Evolutionary conservation across 2,888 invertebrate genomes (phyloP).

Genomic region (Odontothrips loti): DNA sequence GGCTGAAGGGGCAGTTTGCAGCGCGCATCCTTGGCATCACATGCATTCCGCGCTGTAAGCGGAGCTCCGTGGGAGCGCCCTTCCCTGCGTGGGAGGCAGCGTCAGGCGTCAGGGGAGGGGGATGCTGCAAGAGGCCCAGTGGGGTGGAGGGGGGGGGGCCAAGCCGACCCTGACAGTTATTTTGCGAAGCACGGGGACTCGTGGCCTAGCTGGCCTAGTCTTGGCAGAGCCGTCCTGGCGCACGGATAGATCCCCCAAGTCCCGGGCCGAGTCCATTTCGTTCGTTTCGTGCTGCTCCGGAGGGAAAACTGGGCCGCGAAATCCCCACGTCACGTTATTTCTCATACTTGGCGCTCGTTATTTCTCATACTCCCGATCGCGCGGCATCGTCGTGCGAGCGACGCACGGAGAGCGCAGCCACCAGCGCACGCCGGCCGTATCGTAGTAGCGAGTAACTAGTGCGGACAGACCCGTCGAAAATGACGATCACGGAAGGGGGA

Average conservation of each 20-base stretch:
- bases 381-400: not conserved
- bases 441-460: too few relatives aligned
- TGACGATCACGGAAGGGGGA: not conserved
- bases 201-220: constrained; percentile 16
- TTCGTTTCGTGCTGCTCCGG: not conserved
- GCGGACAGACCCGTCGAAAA: constrained; percentile 28
- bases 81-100: too few relatives aligned
- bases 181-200: constrained; percentile 9
- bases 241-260: not conserved
- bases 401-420: constrained; percentile 27
- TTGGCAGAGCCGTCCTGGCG: not conserved
- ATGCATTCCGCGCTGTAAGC: not conserved
- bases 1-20: too few relatives aligned
- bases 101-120: not conserved
- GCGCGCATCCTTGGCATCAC: not conserved
- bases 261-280: not conserved
- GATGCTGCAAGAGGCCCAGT: not conserved
- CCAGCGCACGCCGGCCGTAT: not conserved
- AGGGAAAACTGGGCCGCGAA: not conserved
- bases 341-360: too few relatives aligned
- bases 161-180: constrained; percentile 12
- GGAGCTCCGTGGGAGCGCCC: not conserved
- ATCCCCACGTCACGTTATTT: too few relatives aligned
- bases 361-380: not conserved
- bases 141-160: not conserved